Conservation (phyloP, 2,888 invertebrate species). For the Drosophila meridiana region DNA sequence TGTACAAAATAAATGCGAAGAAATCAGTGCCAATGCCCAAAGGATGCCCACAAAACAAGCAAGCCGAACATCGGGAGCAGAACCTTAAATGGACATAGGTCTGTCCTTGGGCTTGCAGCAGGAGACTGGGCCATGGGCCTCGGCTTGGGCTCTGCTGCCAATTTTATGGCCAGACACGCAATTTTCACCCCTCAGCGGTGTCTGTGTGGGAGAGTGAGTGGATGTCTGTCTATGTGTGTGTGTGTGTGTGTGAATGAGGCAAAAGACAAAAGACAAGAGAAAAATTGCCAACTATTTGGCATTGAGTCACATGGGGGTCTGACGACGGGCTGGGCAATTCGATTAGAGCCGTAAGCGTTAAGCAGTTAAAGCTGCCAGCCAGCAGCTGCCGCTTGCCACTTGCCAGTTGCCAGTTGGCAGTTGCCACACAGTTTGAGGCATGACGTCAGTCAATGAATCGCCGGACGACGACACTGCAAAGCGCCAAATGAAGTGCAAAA, state of each 20-base stretch:
- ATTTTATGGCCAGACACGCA: slow-evolving; percentile 79
- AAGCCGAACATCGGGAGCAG: slow-evolving; percentile 29
- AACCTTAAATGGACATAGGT: slow-evolving; percentile 63
- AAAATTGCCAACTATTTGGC: slow-evolving; percentile 76
- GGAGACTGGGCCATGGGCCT: slow-evolving; percentile 27
- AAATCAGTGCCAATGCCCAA: slow-evolving; percentile 78
- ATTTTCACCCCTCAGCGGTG: slow-evolving; percentile 54
- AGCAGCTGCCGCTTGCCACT: slow-evolving; percentile 29
- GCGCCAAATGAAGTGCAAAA: slow-evolving; percentile 67
- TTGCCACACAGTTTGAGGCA: slow-evolving; percentile 46
- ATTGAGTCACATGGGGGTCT: slow-evolving; percentile 65
- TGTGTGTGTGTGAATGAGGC: slow-evolving; percentile 54
- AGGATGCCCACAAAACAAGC: slow-evolving; percentile 65
- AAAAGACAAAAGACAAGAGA: slow-evolving; percentile 62
- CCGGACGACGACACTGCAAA: slow-evolving; percentile 44
- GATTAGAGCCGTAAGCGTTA: slow-evolving; percentile 69
- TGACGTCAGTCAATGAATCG: slow-evolving; percentile 59
- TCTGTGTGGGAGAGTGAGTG: slow-evolving; percentile 15
- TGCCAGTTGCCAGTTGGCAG: slow-evolving; percentile 25
- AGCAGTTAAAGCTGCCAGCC: slow-evolving; percentile 56
- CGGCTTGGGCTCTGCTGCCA: slow-evolving; percentile 39
- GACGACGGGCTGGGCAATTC: slow-evolving; percentile 52
- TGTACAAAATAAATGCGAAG: slow-evolving; percentile 73
- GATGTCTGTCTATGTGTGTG: slow-evolving; percentile 31
- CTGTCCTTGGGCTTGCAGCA: slow-evolving; percentile 47